Evolutionary conservation across 2,797 vertebrate genomes (phyloP).

Genomic region (Malacoctenus gilli): DNA sequence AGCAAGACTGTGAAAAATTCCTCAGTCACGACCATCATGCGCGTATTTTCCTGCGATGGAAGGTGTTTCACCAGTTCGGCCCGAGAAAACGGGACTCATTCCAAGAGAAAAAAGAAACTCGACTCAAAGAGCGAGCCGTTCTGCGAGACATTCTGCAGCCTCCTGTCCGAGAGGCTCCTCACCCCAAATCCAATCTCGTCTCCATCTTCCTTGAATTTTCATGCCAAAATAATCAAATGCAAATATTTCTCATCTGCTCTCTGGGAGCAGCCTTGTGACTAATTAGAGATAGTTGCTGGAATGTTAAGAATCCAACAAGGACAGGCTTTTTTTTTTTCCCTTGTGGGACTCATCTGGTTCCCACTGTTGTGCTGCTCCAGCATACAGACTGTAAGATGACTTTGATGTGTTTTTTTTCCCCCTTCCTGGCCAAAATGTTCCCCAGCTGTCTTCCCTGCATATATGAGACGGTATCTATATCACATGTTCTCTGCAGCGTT

Average conservation of each 20-base stretch:
- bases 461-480: conserved; percentile 36
- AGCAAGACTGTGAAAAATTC: conserved; percentile 41
- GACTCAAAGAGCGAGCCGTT: conserved; percentile 42
- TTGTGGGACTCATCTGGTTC: conserved; percentile 75
- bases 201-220: conserved; percentile 52
- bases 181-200: conserved; percentile 28
- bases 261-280: conserved; percentile 71
- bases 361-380: conserved; percentile 76
- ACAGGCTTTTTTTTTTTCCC: conserved; percentile 61
- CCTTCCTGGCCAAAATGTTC: conserved; percentile 51
- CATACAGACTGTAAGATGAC: conserved; percentile 56
- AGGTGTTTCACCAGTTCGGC: conserved; percentile 49
- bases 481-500: conserved; percentile 16
- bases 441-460: conserved; percentile 59
- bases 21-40: conserved; percentile 55
- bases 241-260: conserved; percentile 72
- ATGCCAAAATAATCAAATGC: conserved; percentile 76
- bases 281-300: conserved; percentile 78
- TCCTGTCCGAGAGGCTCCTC: conserved; percentile 31
- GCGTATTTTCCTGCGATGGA: conserved; percentile 39
- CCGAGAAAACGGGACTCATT: conserved; percentile 43
- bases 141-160: conserved; percentile 9
- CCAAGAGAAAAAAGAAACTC: conserved; percentile 50
- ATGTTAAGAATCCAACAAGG: conserved; percentile 70
- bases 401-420: conserved; percentile 57